Evolutionary conservation across 2,113 vertebrate species (phyloP).

Genomic region (Equus quagga): DNA sequence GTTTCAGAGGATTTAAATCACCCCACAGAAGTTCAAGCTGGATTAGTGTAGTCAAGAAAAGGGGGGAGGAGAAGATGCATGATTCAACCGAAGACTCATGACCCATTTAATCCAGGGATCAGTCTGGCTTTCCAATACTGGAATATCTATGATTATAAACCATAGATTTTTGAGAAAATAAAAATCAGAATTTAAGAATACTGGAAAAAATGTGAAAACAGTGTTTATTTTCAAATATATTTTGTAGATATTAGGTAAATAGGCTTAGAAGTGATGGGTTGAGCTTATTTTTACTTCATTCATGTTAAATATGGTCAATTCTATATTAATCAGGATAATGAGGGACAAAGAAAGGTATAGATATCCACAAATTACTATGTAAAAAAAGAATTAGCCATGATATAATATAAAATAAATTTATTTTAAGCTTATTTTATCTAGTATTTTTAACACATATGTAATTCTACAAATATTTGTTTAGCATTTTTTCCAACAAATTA

Average conservation of each 20-base stretch:
- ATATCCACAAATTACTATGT: neutral
- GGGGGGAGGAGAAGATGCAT: neutral
- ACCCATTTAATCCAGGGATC: neutral
- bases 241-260: neutral
- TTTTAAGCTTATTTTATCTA: neutral
- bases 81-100: neutral
- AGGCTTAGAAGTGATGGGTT: neutral
- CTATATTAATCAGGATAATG: neutral
- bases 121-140: neutral
- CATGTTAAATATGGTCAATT: neutral
- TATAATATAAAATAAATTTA: neutral
- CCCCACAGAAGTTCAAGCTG: neutral
- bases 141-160: neutral
- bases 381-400: neutral
- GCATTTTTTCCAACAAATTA: neutral
- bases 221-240: neutral
- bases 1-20: slow-evolving; percentile 6
- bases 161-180: neutral
- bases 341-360: neutral
- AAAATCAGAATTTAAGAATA: neutral
- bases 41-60: neutral
- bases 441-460: neutral
- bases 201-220: neutral
- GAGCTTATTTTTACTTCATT: neutral
- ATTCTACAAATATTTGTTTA: neutral